A percentile compares a stretch with the other conserved stretches of the same genome.
Conservation (phyloP, 2,797 vertebrate species). For the Heteromormyrus szaboi region DNA sequence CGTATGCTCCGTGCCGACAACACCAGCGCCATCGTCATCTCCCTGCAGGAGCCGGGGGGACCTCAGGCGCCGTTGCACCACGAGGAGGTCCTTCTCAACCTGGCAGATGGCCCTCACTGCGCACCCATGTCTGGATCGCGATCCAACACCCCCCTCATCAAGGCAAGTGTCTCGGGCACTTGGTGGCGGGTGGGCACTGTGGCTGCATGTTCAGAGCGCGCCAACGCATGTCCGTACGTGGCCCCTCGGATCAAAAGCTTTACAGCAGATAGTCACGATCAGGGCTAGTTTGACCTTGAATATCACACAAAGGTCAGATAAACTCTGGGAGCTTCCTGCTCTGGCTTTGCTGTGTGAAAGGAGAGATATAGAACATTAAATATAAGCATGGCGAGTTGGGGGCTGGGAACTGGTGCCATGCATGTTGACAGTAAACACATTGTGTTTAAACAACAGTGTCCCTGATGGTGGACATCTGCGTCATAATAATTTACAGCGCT, state of each 20-base stretch:
- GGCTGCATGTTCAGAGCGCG: not conserved
- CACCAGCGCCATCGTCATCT: constrained; percentile 90
- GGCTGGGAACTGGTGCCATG: not conserved
- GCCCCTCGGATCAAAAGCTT: not conserved
- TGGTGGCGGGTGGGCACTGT: not conserved
- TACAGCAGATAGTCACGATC: not conserved
- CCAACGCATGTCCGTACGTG: not conserved
- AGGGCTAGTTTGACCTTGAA: not conserved
- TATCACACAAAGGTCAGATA: not conserved
- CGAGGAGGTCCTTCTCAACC: constrained; percentile 84
- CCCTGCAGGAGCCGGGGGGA: constrained; percentile 68
- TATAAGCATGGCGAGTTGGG: not conserved
- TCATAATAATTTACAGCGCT: not conserved
- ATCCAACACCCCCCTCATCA: constrained; percentile 64
- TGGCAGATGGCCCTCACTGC: constrained; percentile 74
- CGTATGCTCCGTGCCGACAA: constrained; percentile 97
- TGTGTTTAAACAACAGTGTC: constrained; percentile 2
- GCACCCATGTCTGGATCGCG: constrained; percentile 67
- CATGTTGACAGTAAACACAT: not conserved
- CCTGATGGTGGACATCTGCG: not conserved
- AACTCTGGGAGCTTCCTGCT: not conserved
- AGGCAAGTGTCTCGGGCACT: constrained; percentile 20
- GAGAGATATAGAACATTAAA: not conserved
- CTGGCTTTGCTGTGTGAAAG: not conserved
- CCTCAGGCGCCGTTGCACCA: constrained; percentile 57